Base-by-base conservation (phyloP, 1,140 invertebrate species). In the Caerostris darwini region DNA sequence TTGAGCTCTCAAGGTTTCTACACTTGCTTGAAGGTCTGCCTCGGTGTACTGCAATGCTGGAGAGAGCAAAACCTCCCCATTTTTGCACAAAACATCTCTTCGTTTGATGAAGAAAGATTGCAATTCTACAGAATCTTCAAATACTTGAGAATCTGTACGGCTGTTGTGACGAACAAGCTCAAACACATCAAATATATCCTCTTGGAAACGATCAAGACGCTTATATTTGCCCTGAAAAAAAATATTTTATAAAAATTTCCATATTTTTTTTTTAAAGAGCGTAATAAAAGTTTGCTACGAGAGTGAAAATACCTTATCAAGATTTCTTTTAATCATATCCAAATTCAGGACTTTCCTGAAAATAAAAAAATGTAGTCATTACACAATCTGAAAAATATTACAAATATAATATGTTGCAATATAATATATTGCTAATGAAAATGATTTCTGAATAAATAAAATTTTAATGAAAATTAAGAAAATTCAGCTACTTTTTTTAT, bases 111-210 rank as follows among this genome's bases (percentile, higher is more conserved):
- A 99, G 96, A 97, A 99, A 1, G 97, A 97, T 96, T 99, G 99
- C 88, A 99, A 96, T 95, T 99, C 99, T 61, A 99, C 97, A 0
- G 99, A 98, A 96, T 99, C 99, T 96, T 99, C 98, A 96, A 99
- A 99, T 12, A 98, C 97, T 95, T 97, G 96, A 1, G 99, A 99
- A 96, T 99, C 98, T 0, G 98, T 98, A 5, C 98, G 97, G 0
- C 98, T 98, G 3, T 99, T 96, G 94, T 97, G 97, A 8, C 99
- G 97, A 0, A 99, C 99, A 95, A 98, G 97, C 95, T 99, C 98
- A 96, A 99, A 97, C 95, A 99, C 98, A 8, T 98, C 97, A 96
- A 99, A 99, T 95, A 99, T 97, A 95, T 99, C 99, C 95, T 99
- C 98, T 96, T 99, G 99, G 96, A 99, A 99, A 83, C 97, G 97